phyloP scores from a whole-genome alignment of 2,888 invertebrate species.

The Synanthedon formicaeformis region DNA sequence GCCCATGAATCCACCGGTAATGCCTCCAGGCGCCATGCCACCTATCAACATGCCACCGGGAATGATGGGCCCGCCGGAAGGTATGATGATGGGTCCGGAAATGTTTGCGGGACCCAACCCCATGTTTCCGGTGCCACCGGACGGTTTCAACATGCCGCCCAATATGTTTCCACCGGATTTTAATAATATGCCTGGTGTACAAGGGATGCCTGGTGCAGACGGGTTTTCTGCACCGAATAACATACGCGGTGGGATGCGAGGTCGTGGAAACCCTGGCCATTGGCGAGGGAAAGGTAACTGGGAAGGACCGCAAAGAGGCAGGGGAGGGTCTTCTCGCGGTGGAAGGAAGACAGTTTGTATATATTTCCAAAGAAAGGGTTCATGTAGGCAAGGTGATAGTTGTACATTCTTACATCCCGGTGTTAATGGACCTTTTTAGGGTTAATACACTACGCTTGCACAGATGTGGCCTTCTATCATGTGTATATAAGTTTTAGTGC shows the following conservation, averaged over 20 bases:
- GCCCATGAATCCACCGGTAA: slow-evolving; percentile 33
- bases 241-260: slow-evolving; percentile 68
- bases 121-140: slow-evolving; percentile 46
- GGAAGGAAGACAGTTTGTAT: slow-evolving; percentile 75
- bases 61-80: slow-evolving; percentile 59
- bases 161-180: slow-evolving; percentile 65
- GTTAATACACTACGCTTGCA: too few relatives aligned
- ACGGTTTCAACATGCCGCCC: slow-evolving; percentile 56
- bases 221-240: slow-evolving; percentile 48
- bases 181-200: slow-evolving; percentile 49
- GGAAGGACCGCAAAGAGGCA: slow-evolving; percentile 58
- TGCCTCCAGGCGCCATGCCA: slow-evolving; percentile 40
- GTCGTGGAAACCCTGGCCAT: slow-evolving; percentile 61
- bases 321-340: slow-evolving; percentile 64
- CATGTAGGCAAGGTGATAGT: slow-evolving; percentile 83
- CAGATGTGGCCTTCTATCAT: too few relatives aligned
- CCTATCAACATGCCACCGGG: slow-evolving; percentile 41
- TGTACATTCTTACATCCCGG: slow-evolving; percentile 88
- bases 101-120: slow-evolving; percentile 45
- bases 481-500: too few relatives aligned
- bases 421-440: slow-evolving; percentile 68
- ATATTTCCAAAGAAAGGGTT: slow-evolving; percentile 83
- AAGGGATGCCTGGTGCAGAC: slow-evolving; percentile 37
- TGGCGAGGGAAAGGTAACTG: slow-evolving; percentile 67
- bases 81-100: slow-evolving; percentile 61